Conservation (phyloP, 2,113 vertebrate genomes). For the Coturnix japonica region DNA sequence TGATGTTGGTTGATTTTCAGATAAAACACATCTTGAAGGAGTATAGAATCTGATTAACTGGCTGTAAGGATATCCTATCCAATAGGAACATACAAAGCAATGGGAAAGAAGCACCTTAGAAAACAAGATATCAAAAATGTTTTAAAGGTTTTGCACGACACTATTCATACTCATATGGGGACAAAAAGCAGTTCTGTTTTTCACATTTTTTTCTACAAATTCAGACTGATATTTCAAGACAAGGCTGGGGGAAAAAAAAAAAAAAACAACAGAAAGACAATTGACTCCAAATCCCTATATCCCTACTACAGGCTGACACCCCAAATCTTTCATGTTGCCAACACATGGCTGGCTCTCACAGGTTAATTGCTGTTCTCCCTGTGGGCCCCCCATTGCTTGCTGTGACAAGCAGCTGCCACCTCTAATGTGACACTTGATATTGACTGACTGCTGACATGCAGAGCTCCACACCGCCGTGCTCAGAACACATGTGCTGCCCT, state of each 20-base stretch:
- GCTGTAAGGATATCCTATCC: neutral
- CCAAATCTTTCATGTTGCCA: neutral
- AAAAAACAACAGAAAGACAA: neutral
- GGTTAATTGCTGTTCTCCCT: neutral
- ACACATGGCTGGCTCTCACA: neutral
- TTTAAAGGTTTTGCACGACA: neutral
- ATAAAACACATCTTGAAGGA: neutral
- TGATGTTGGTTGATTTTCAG: neutral
- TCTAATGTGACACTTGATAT: neutral
- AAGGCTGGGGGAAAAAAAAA: neutral
- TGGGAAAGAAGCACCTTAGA: neutral
- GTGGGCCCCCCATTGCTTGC: neutral
- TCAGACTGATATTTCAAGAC: neutral
- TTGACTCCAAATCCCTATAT: neutral
- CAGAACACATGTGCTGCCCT: neutral
- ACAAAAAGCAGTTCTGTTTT: neutral
- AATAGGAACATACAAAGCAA: neutral
- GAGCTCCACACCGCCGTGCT: neutral
- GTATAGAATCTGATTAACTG: neutral
- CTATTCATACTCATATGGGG: neutral
- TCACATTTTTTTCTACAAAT: neutral
- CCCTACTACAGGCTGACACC: neutral
- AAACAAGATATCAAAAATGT: neutral
- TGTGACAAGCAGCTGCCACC: neutral
- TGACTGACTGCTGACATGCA: neutral